phyloP scores from a whole-genome alignment of 2,113 vertebrate genomes.

The Rana temporaria region DNA sequence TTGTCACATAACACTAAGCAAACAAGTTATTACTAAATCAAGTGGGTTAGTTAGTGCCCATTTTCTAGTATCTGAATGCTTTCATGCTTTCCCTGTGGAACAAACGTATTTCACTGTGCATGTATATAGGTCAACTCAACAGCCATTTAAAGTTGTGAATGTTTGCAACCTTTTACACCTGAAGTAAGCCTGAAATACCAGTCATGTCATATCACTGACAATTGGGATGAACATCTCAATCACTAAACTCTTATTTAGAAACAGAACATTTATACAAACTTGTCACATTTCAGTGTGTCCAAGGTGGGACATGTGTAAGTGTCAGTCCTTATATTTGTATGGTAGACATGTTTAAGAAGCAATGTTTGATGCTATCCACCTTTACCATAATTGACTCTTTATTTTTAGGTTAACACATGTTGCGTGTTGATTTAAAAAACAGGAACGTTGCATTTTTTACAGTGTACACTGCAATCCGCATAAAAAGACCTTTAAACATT shows the following conservation, averaged over 20 bases:
- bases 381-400: not conserved
- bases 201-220: conserved; percentile 29
- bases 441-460: too few species aligned
- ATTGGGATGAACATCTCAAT: not conserved
- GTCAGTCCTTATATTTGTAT: not conserved
- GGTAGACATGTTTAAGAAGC: not conserved
- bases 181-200: conserved; percentile 21
- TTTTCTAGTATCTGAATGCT: not conserved
- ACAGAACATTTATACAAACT: not conserved
- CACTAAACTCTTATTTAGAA: not conserved
- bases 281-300: not conserved
- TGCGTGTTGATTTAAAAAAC: not conserved
- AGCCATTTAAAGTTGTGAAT: not conserved
- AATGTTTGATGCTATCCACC: not conserved
- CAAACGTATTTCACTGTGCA: not conserved
- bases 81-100: not conserved
- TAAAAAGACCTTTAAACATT: too few species aligned
- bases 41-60: conserved; percentile 16
- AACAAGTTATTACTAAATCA: conserved; percentile 34
- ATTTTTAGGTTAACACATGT: not conserved
- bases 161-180: not conserved
- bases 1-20: conserved; percentile 25
- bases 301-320: not conserved
- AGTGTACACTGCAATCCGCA: too few species aligned
- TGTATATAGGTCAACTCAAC: not conserved